Conservation (phyloP, 2,113 vertebrate species). For the Dinomys branickii region DNA sequence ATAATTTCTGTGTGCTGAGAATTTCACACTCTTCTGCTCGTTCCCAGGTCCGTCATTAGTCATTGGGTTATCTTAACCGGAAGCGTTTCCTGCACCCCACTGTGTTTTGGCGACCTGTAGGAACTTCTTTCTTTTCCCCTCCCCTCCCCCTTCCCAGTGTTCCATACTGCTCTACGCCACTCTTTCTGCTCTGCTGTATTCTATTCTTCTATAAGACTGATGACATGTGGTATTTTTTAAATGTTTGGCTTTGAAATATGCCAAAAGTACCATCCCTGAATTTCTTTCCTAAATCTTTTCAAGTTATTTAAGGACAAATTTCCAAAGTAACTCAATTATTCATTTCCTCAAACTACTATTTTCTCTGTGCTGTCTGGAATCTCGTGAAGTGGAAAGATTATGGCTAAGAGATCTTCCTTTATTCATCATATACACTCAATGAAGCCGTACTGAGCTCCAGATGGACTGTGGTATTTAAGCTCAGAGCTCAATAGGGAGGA, state of each 20-base stretch:
- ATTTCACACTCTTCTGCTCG: background rate
- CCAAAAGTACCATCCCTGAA: background rate
- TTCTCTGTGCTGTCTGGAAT: background rate
- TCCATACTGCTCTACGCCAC: background rate
- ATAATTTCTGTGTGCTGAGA: background rate
- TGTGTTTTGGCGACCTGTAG: background rate
- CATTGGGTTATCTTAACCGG: background rate
- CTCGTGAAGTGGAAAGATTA: background rate
- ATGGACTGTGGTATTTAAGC: conserved; percentile 2
- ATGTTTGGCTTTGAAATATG: background rate
- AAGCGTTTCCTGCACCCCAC: background rate
- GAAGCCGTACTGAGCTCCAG: background rate
- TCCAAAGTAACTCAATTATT: background rate
- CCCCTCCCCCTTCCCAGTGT: background rate
- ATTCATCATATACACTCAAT: background rate
- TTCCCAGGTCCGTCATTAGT: background rate
- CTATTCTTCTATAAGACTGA: background rate
- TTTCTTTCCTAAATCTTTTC: background rate
- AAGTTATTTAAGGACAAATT: conserved; percentile 29
- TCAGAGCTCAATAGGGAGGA: background rate
- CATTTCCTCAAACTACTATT: background rate
- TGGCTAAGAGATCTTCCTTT: background rate
- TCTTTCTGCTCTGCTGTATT: background rate
- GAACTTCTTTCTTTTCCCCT: background rate
- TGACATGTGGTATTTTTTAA: background rate